A percentile compares a stretch with the other conserved stretches of the same genome.
Conservation (phyloP, 1,140 invertebrate species). For the Anastrepha obliqua region DNA sequence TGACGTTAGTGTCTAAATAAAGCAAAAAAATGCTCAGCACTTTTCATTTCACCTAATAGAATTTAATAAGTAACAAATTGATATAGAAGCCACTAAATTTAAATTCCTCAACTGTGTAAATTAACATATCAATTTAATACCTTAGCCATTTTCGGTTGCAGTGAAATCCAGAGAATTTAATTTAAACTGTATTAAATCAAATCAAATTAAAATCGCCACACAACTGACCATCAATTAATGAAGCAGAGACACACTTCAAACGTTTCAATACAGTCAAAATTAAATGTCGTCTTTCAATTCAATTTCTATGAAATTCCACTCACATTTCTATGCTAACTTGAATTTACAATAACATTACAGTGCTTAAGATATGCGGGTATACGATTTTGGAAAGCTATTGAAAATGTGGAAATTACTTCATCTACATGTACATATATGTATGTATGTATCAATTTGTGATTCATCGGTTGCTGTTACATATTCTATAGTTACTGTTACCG, state of each 20-base stretch:
- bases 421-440: not conserved
- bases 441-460: too few relatives aligned
- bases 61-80: too few relatives aligned
- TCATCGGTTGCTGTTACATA: not conserved
- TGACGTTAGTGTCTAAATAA: too few relatives aligned
- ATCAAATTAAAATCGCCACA: slow-evolving; percentile 33
- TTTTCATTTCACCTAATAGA: too few relatives aligned
- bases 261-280: not conserved
- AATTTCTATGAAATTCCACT: not conserved
- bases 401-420: not conserved
- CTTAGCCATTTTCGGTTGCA: not conserved
- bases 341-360: not conserved
- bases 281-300: slow-evolving; percentile 27
- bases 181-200: not conserved
- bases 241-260: not conserved
- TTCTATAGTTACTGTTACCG: not conserved
- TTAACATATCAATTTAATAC: not conserved
- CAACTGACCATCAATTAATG: slow-evolving; percentile 25
- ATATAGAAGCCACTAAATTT: too few relatives aligned
- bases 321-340: not conserved
- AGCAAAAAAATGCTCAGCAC: too few relatives aligned
- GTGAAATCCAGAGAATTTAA: not conserved
- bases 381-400: too few relatives aligned
- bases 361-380: too few relatives aligned
- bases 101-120: too few relatives aligned